phyloP scores from a whole-genome alignment of 2,797 vertebrate species.

The Phoxinus dragarum region DNA sequence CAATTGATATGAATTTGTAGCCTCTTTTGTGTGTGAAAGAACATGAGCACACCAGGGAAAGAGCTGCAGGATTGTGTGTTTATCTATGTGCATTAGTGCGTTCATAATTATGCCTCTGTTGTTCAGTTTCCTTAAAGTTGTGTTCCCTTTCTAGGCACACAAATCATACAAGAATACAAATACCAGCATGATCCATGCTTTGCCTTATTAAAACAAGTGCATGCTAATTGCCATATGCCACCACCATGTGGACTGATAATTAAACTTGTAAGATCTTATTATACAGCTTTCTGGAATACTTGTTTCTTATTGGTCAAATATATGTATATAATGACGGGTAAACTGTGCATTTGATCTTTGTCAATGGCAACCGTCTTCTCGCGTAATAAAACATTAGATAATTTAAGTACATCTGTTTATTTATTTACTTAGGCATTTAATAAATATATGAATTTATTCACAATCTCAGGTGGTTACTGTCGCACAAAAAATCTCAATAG shows the following conservation, averaged over 20 bases:
- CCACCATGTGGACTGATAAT: constrained; percentile 27
- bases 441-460: neutral
- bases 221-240: constrained; percentile 37
- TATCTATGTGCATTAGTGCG: constrained; percentile 8
- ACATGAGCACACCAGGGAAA: constrained; percentile 6
- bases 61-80: constrained; percentile 30
- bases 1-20: neutral
- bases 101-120: constrained; percentile 26
- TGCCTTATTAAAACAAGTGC: constrained; percentile 24
- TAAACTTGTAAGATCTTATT: constrained; percentile 17
- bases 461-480: neutral
- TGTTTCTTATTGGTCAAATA: neutral
- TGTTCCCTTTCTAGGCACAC: constrained; percentile 20
- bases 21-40: neutral
- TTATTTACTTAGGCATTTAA: neutral
- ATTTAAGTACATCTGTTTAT: neutral
- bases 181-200: constrained; percentile 49
- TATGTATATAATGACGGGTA: neutral
- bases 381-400: neutral
- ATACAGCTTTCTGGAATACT: constrained; percentile 4
- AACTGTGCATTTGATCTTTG: neutral
- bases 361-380: neutral
- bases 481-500: neutral
- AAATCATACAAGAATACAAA: constrained; percentile 46
- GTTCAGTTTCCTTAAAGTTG: constrained; percentile 10